These are phyloP conservation scores for Sebastes hubbsi DNA, from an alignment of 2,797 vertebrate species.

Conservation along the genomic window DNA sequence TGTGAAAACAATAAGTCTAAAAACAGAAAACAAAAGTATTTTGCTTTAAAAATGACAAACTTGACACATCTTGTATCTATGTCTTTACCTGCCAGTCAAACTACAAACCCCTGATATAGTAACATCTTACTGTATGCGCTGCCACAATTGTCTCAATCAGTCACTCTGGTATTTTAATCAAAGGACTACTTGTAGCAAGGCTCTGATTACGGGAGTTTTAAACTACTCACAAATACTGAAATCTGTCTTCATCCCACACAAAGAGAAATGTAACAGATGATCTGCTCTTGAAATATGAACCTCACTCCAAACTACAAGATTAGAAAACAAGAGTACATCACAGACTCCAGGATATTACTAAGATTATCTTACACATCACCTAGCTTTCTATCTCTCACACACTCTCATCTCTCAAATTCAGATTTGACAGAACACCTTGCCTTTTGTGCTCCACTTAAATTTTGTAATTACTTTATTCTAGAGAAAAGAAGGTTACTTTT, in stretches of 20 bases:
- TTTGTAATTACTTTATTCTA: not conserved
- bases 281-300: slow-evolving; percentile 28
- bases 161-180: slow-evolving; percentile 7
- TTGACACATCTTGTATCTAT: not conserved
- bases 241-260: not conserved
- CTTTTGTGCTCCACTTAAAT: not conserved
- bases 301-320: slow-evolving; percentile 30
- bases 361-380: slow-evolving; percentile 29
- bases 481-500: not conserved
- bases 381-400: not conserved
- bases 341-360: slow-evolving; percentile 41
- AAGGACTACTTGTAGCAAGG: not conserved
- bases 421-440: slow-evolving; percentile 4
- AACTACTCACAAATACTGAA: slow-evolving; percentile 13
- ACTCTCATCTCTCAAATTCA: not conserved
- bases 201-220: slow-evolving; percentile 12
- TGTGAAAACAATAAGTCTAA: not conserved
- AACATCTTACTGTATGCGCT: not conserved
- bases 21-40: not conserved
- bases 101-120: not conserved
- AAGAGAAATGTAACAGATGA: slow-evolving; percentile 10
- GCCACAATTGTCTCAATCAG: not conserved
- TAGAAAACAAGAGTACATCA: slow-evolving; percentile 32
- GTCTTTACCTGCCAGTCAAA: slow-evolving; percentile 2
- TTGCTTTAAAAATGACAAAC: not conserved